phyloP scores from a whole-genome alignment of 2,888 invertebrate genomes.

The Drosophila austrosaltans region DNA sequence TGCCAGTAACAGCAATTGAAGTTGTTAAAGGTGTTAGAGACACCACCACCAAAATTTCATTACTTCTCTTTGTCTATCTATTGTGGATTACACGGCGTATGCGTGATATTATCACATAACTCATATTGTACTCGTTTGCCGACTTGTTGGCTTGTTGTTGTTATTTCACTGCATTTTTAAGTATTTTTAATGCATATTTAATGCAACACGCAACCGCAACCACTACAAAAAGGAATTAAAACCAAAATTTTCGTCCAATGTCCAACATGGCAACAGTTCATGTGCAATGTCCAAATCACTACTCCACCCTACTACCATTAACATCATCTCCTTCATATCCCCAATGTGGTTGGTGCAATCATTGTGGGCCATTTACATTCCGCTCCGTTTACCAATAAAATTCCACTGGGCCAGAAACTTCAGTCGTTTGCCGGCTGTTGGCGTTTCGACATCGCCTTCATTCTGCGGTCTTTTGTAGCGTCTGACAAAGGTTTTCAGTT shows the following conservation, averaged over 20 bases:
- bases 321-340: background rate
- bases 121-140: slow-evolving; percentile 38
- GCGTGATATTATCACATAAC: slow-evolving; percentile 59
- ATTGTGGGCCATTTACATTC: slow-evolving; percentile 39
- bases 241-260: slow-evolving; percentile 32
- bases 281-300: slow-evolving; percentile 59
- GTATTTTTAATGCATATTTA: slow-evolving; percentile 68
- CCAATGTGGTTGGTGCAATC: slow-evolving; percentile 46
- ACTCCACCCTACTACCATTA: too few species aligned
- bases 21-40: slow-evolving; percentile 42
- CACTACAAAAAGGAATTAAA: slow-evolving; percentile 34
- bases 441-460: slow-evolving; percentile 55
- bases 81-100: slow-evolving; percentile 40
- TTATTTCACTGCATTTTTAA: slow-evolving; percentile 68
- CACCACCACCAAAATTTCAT: slow-evolving; percentile 7
- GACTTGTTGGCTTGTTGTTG: slow-evolving; percentile 12
- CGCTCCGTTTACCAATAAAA: slow-evolving; percentile 30
- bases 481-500: slow-evolving; percentile 21
- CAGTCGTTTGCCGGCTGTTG: slow-evolving; percentile 68
- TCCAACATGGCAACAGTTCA: slow-evolving; percentile 56
- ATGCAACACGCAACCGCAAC: slow-evolving; percentile 66
- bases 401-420: slow-evolving; percentile 37
- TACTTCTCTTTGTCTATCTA: slow-evolving; percentile 3
- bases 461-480: slow-evolving; percentile 16
- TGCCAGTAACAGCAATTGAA: slow-evolving; percentile 1